Percentiles rank a stretch among this genome's conserved stretches.
These are phyloP conservation scores for Drosophila arizonae DNA, from an alignment of 1,140 invertebrate genomes.

Conservation along the genomic window DNA sequence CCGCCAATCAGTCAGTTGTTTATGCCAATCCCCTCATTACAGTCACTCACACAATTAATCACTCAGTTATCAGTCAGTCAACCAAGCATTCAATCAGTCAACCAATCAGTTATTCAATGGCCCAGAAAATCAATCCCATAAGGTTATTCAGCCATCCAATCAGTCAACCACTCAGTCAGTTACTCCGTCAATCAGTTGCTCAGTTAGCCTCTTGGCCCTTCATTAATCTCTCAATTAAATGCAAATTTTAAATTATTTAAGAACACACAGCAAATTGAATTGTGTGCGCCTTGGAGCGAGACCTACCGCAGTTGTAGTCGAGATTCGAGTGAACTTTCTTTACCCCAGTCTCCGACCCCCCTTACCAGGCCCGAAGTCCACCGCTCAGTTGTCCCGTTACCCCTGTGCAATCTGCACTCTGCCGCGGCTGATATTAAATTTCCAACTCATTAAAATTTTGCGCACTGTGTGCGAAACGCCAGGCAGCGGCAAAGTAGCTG, in stretches of 20 bases:
- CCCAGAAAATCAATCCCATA: not conserved
- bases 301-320: constrained; percentile 66
- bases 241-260: constrained; percentile 63
- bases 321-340: constrained; percentile 1
- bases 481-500: constrained; percentile 3
- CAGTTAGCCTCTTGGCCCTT: constrained; percentile 23
- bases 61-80: not conserved
- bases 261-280: constrained; percentile 69
- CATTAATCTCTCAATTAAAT: constrained; percentile 70
- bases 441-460: constrained; percentile 81
- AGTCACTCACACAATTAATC: not conserved
- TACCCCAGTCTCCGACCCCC: no score
- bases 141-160: not conserved
- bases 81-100: not conserved
- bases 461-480: constrained; percentile 63
- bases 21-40: no score
- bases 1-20: not conserved
- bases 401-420: constrained; percentile 59
- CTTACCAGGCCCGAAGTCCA: not conserved
- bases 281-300: constrained; percentile 53
- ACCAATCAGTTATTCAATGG: not conserved
- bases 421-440: constrained; percentile 66
- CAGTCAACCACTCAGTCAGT: constrained; percentile 4
- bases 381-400: not conserved
- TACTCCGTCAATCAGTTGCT: constrained; percentile 14